phyloP scores from a whole-genome alignment of 1,140 invertebrate genomes.

The Ectropis grisescens region DNA sequence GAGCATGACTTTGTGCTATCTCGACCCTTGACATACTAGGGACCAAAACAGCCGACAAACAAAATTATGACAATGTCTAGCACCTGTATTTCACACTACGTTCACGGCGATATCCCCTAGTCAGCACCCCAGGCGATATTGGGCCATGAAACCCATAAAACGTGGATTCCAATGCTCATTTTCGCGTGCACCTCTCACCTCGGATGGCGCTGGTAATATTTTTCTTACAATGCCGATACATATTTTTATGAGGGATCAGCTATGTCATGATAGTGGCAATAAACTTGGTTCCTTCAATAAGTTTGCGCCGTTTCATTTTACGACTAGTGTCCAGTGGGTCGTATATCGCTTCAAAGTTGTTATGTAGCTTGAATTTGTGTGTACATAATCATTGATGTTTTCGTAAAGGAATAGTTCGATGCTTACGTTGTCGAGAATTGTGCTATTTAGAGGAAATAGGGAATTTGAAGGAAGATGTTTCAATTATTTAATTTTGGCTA shows the following conservation, averaged over 20 bases:
- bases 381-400: no score
- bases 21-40: no score
- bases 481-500: no score
- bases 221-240: constrained; percentile 47
- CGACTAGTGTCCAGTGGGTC: no score
- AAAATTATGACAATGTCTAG: constrained; percentile 26
- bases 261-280: constrained; percentile 48
- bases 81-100: constrained; percentile 23
- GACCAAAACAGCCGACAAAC: constrained; percentile 11
- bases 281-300: constrained; percentile 53
- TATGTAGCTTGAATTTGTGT: no score
- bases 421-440: no score
- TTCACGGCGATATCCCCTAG: constrained; percentile 21
- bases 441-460: no score
- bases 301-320: constrained; percentile 51
- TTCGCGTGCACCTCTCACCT: constrained; percentile 21
- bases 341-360: no score
- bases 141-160: constrained; percentile 16
- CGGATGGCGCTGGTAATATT: constrained; percentile 28
- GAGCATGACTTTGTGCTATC: no score
- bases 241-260: constrained; percentile 59
- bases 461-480: no score
- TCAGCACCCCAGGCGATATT: constrained; percentile 25
- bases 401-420: no score
- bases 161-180: constrained; percentile 21